Percentiles rank a stretch among this genome's conserved stretches.
Conservation (phyloP, 2,888 invertebrate species). For the Eulithis prunata region DNA sequence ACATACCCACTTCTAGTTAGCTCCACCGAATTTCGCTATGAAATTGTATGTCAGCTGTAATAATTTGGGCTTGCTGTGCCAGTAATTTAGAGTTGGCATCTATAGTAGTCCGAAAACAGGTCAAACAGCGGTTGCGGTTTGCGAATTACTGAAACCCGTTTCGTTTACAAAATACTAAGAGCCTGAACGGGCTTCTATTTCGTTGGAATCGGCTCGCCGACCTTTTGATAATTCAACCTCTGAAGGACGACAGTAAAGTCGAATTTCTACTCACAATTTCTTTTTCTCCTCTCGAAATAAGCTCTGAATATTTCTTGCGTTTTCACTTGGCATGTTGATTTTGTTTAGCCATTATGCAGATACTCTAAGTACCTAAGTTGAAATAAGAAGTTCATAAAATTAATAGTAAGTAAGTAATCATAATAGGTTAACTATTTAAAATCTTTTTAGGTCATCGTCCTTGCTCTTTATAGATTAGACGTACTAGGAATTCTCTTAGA, state of each 20-base stretch:
- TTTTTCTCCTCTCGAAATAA: slow-evolving; percentile 28
- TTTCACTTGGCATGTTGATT: neutral
- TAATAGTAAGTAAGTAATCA: neutral
- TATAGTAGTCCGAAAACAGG: slow-evolving; percentile 36
- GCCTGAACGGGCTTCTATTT: slow-evolving; percentile 16
- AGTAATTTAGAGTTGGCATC: slow-evolving; percentile 37
- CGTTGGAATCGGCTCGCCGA: slow-evolving; percentile 23
- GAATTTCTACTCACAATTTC: slow-evolving; percentile 33
- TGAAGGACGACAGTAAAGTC: slow-evolving; percentile 34
- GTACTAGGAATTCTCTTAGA: neutral
- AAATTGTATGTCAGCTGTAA: slow-evolving; percentile 22
- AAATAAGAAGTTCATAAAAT: too few relatives aligned
- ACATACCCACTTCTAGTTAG: neutral
- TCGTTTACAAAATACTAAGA: slow-evolving; percentile 32
- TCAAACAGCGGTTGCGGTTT: slow-evolving; percentile 37
- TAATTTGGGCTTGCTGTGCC: slow-evolving; percentile 30
- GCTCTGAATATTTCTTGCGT: slow-evolving; percentile 2
- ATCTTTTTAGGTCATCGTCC: neutral
- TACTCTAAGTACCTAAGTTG: too few relatives aligned
- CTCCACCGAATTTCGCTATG: slow-evolving; percentile 18
- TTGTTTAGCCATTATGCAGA: neutral
- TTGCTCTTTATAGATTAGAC: neutral
- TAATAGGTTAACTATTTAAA: neutral
- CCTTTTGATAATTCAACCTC: slow-evolving; percentile 39
- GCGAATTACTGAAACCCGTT: slow-evolving; percentile 36